phyloP scores from a whole-genome alignment of 2,888 invertebrate genomes.

The Drosophila ezoana region DNA sequence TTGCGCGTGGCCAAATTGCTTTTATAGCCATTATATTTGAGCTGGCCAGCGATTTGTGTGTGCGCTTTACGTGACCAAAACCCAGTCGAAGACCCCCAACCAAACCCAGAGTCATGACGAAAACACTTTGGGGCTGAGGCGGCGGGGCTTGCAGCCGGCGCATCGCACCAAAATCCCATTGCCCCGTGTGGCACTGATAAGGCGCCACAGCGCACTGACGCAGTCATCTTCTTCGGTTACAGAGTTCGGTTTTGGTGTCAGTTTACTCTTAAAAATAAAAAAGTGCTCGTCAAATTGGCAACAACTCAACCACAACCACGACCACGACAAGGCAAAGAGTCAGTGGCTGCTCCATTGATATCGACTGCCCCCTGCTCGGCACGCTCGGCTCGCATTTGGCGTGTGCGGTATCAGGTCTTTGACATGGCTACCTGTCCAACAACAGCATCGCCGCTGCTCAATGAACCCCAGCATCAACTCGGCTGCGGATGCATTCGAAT shows the following conservation, averaged over 20 bases:
- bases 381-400: slow-evolving; percentile 65
- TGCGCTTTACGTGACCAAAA: slow-evolving; percentile 80
- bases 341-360: slow-evolving; percentile 51
- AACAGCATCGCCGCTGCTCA: slow-evolving; percentile 42
- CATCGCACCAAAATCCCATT: slow-evolving; percentile 20
- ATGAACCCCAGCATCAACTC: slow-evolving; percentile 42
- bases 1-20: slow-evolving; percentile 76
- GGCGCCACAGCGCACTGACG: slow-evolving; percentile 18
- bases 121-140: slow-evolving; percentile 29
- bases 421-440: slow-evolving; percentile 60
- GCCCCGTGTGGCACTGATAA: slow-evolving; percentile 36
- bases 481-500: slow-evolving; percentile 14
- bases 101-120: slow-evolving; percentile 49
- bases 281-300: slow-evolving; percentile 57
- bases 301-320: slow-evolving; percentile 31
- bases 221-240: slow-evolving; percentile 28
- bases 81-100: slow-evolving; percentile 44
- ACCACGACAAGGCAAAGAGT: slow-evolving; percentile 32
- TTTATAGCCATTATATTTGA: slow-evolving; percentile 78
- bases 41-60: slow-evolving; percentile 67
- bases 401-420: slow-evolving; percentile 79
- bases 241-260: slow-evolving; percentile 39
- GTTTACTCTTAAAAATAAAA: slow-evolving; percentile 47
- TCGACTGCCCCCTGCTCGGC: slow-evolving; percentile 50
- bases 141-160: slow-evolving; percentile 34